phyloP scores from a whole-genome alignment of 2,113 vertebrate species.

The Smithornis capensis region DNA sequence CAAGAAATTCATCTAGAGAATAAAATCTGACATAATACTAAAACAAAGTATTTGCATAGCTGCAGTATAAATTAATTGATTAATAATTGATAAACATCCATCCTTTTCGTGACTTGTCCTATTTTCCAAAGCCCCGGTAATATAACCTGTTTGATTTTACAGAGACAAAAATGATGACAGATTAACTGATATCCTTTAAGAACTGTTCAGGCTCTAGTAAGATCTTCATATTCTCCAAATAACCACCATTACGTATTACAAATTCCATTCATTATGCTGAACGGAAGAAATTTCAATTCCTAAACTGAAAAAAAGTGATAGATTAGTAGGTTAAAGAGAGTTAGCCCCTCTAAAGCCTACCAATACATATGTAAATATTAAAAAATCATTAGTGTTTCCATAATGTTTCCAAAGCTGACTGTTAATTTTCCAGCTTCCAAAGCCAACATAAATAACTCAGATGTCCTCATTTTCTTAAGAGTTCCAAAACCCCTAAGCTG shows the following conservation, averaged over 20 bases:
- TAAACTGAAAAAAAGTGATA: neutral
- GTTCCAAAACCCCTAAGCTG: neutral
- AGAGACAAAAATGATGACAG: neutral
- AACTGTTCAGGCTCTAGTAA: neutral
- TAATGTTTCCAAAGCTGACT: neutral
- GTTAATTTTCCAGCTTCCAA: neutral
- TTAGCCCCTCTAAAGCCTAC: neutral
- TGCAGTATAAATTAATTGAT: neutral
- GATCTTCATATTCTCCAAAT: neutral
- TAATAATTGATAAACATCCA: neutral
- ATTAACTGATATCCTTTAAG: neutral
- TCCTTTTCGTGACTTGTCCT: neutral
- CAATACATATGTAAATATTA: neutral
- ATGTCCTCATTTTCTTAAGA: neutral
- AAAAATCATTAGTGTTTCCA: neutral
- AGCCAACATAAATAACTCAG: neutral
- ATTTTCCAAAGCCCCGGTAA: neutral
- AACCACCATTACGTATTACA: neutral
- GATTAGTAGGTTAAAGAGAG: neutral
- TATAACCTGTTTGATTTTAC: neutral
- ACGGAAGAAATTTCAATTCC: neutral
- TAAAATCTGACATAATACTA: neutral
- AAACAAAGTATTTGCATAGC: neutral
- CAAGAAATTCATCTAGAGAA: neutral
- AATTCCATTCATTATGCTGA: neutral